A percentile compares a stretch with the other conserved stretches of the same genome.
phyloP scores from a whole-genome alignment of 2,113 vertebrate genomes.

The Ophiodon elongatus region DNA sequence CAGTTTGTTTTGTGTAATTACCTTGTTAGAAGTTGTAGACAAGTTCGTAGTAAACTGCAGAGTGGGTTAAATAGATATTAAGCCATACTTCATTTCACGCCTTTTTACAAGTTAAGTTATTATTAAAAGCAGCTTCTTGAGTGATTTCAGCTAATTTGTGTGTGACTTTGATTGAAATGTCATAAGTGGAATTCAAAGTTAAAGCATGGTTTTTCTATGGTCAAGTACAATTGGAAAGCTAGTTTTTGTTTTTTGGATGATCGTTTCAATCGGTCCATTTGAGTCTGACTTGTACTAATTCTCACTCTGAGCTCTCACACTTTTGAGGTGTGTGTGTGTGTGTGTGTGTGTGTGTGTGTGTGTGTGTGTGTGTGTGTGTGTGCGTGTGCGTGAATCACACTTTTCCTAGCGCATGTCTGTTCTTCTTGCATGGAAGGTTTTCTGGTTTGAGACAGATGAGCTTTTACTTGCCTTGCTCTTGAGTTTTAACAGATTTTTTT shows the following conservation, averaged over 20 bases:
- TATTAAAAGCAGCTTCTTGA: slow-evolving; percentile 17
- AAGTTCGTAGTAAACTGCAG: slow-evolving; percentile 24
- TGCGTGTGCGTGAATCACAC: slow-evolving; percentile 60
- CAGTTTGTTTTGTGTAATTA: slow-evolving; percentile 12
- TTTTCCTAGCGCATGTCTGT: slow-evolving; percentile 92
- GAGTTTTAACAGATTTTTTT: slow-evolving; percentile 71
- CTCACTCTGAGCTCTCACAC: slow-evolving; percentile 84
- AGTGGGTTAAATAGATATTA: slow-evolving; percentile 27
- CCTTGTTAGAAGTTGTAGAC: slow-evolving; percentile 1
- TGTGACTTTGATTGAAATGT: slow-evolving; percentile 44
- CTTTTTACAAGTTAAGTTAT: slow-evolving; percentile 18
- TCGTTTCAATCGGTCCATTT: slow-evolving; percentile 81
- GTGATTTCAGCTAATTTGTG: slow-evolving; percentile 28
- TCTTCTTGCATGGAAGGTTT: slow-evolving; percentile 91
- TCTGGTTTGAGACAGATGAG: slow-evolving; percentile 74
- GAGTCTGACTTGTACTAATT: slow-evolving; percentile 91
- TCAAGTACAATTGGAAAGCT: slow-evolving; percentile 45
- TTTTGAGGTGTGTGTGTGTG: slow-evolving; percentile 65
- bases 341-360: background rate
- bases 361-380: background rate
- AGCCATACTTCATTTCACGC: background rate
- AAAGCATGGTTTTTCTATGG: slow-evolving; percentile 55
- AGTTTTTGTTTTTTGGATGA: slow-evolving; percentile 35
- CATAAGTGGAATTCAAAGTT: slow-evolving; percentile 50
- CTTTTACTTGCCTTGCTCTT: slow-evolving; percentile 59